These are phyloP conservation scores for Channa maculata DNA, from an alignment of 2,113 vertebrate genomes.

Conservation along the genomic window DNA sequence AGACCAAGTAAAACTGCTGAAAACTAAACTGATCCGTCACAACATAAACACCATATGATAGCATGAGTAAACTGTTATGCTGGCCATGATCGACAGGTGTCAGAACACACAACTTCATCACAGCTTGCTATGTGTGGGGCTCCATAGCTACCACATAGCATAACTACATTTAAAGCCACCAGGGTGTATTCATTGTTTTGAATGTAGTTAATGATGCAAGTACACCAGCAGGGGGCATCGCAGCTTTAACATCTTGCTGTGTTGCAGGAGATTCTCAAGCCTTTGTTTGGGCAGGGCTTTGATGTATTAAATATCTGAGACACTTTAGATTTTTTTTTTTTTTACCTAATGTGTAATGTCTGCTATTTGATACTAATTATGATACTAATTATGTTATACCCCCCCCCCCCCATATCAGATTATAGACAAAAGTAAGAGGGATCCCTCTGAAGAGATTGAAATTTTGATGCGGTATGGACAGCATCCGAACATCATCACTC, in stretches of 20 bases:
- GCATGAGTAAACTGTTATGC: too few relatives aligned
- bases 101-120: too few relatives aligned
- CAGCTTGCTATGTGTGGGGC: too few relatives aligned
- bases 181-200: too few relatives aligned
- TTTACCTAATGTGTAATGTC: neutral
- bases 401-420: conserved; percentile 89
- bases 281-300: neutral
- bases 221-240: conserved; percentile 76
- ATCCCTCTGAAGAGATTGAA: conserved; percentile 98
- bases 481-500: conserved; percentile 97
- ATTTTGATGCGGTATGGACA: conserved; percentile 97
- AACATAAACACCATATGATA: too few relatives aligned
- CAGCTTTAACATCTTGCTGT: neutral
- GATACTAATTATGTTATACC: conserved; percentile 24
- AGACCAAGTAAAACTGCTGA: too few relatives aligned
- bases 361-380: neutral
- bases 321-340: conserved; percentile 3
- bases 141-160: too few relatives aligned
- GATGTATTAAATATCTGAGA: neutral
- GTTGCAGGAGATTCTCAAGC: neutral
- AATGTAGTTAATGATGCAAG: neutral
- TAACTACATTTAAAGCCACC: too few relatives aligned
- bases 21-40: too few relatives aligned
- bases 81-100: too few relatives aligned
- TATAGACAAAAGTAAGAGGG: conserved; percentile 97